Percentiles rank a stretch among this genome's conserved stretches.
Conservation (phyloP, 2,113 vertebrate species). For the Peromyscus maniculatus region DNA sequence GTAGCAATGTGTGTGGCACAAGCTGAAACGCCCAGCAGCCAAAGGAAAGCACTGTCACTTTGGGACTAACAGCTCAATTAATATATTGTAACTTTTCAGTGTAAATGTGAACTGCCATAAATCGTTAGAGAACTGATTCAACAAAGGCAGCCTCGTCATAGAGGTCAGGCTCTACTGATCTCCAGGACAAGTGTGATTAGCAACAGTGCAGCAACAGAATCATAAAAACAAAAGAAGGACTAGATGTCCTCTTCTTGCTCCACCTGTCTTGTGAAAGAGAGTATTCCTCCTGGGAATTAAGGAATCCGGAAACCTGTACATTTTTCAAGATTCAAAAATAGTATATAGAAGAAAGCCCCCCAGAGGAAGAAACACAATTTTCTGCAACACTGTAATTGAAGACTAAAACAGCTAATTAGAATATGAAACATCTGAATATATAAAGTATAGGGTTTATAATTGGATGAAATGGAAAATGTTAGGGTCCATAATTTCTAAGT, state of each 20-base stretch:
- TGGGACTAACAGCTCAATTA: neutral
- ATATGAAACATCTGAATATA: too few species aligned
- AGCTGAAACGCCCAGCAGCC: neutral
- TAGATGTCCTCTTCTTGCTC: neutral
- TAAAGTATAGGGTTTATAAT: too few species aligned
- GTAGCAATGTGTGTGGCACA: too few species aligned
- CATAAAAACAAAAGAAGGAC: neutral
- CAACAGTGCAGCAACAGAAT: neutral
- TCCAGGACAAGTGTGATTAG: neutral
- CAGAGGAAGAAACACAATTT: neutral
- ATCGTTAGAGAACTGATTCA: neutral
- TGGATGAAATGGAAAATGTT: too few species aligned
- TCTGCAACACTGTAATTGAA: neutral
- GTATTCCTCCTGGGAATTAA: neutral
- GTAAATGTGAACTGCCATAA: neutral
- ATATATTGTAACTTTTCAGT: neutral
- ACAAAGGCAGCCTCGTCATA: too few species aligned
- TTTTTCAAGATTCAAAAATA: neutral
- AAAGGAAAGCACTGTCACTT: neutral
- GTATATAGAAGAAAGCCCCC: neutral
- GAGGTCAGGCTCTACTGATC: neutral
- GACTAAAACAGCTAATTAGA: neutral
- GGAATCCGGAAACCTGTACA: neutral
- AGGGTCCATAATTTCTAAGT: too few species aligned
- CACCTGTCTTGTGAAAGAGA: neutral